Evolutionary conservation across 1,140 invertebrate species (phyloP), one percentile per base, ranked within the genome.

Genomic region (Drosophila rufa): DNA sequence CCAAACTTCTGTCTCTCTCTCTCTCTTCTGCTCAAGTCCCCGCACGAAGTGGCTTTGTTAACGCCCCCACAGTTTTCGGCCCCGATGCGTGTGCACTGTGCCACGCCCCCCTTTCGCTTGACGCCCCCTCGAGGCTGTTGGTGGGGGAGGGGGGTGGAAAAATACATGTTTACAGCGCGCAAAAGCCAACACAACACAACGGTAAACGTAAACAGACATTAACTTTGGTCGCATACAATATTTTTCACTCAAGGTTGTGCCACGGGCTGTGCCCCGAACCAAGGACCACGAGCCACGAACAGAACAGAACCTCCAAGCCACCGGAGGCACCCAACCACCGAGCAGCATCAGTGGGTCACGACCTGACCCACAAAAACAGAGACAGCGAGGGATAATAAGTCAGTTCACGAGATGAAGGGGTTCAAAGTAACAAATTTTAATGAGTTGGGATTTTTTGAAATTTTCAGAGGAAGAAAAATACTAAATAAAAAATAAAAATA

Each of bases 191-290:
- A 84, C 80, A 90, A 84, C 82, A 84, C 78, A 84, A 84, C 80
- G 84, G 75, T 86, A 86, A 90, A 76, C 79, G 85, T 85, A 85
- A 90, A 90, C 85, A 90, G 81, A 90, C 85, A 90, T 90, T 90
- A 90, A 90, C 86, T 90, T 86, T 78, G 79, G 64, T 82, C 70
- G 75, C 85, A 82, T 79, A 90, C 85, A 85, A 90, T 90, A 90
- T 90, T 90, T 90, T 85, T 77, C 78, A 90, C 85, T 90, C 85
- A 90, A 90, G 85, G 86, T 65, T 89, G 80, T 51, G 43, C 45
- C 36, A 55, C 22, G 67, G 55, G 42, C 58, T 79, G 66, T 25
- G 38, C 27, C 69, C 53, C 53, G 17, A 57, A 48, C 45, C 40
- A 68, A 68, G 60, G 66, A 27, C 27, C 30, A 27, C 46, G 27